Conservation (phyloP, 35 echinoderm and acorn worm species). For the Stichopus chloronotus region DNA sequence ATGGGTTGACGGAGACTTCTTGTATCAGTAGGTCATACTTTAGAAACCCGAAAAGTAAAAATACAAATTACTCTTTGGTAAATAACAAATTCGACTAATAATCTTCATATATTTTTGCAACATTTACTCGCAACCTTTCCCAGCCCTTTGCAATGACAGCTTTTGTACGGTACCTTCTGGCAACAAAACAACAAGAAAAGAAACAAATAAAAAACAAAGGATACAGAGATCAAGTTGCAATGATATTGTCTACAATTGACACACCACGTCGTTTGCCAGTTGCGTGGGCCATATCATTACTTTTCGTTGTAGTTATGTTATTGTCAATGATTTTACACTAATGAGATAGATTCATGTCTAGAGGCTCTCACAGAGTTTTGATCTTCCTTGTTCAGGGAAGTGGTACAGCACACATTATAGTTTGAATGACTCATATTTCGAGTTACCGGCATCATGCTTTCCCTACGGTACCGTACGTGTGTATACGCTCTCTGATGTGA, state of each 20-base stretch:
- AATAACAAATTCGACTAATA: neutral
- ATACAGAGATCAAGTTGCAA: too few relatives aligned
- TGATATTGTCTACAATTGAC: neutral
- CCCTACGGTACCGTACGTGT: too few relatives aligned
- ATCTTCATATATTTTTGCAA: neutral
- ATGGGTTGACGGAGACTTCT: too few relatives aligned
- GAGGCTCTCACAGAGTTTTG: neutral
- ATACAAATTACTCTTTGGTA: neutral
- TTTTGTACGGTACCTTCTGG: neutral
- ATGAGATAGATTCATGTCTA: neutral
- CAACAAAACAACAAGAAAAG: neutral
- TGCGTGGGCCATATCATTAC: neutral
- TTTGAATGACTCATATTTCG: too few relatives aligned
- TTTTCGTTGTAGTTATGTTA: neutral
- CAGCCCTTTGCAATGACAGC: neutral
- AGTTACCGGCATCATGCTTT: too few relatives aligned
- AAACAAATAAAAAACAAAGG: too few relatives aligned
- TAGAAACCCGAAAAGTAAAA: neutral
- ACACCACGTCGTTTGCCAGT: neutral
- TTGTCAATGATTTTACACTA: neutral
- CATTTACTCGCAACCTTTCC: neutral
- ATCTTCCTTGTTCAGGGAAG: too few relatives aligned
- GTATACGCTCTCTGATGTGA: too few relatives aligned
- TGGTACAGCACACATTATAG: too few relatives aligned
- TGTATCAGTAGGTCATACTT: too few relatives aligned